Conservation (phyloP, 2,888 invertebrate species). For the Eilema griseolum region DNA sequence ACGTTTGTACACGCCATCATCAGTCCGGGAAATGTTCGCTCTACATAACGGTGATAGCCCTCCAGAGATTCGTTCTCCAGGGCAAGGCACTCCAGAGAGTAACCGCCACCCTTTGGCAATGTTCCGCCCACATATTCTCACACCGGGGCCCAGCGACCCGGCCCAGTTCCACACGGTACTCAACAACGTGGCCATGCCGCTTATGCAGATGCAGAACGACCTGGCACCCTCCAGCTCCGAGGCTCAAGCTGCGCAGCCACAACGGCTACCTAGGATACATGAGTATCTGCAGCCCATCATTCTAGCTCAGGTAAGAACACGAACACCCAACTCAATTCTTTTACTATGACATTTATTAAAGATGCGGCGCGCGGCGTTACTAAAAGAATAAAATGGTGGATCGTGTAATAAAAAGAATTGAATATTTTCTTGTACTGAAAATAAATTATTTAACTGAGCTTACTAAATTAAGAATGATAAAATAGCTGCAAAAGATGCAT, state of each 20-base stretch:
- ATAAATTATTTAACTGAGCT: too few relatives aligned
- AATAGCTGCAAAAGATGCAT: too few relatives aligned
- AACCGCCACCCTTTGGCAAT: constrained; percentile 59
- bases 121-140: constrained; percentile 64
- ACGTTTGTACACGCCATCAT: constrained; percentile 77
- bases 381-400: neutral
- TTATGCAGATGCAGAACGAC: constrained; percentile 88
- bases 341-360: neutral
- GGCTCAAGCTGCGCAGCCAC: constrained; percentile 58
- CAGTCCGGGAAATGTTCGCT: constrained; percentile 78
- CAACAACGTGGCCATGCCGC: constrained; percentile 78
- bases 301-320: constrained; percentile 76
- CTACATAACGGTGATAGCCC: constrained; percentile 63
- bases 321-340: neutral
- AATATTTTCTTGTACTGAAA: too few relatives aligned
- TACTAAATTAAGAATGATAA: too few relatives aligned
- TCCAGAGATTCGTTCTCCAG: constrained; percentile 56
- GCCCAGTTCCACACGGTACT: constrained; percentile 68
- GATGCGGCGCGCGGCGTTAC: neutral
- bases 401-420: too few relatives aligned
- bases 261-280: constrained; percentile 74
- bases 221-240: constrained; percentile 64
- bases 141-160: constrained; percentile 47
- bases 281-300: constrained; percentile 83
- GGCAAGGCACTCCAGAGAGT: constrained; percentile 53